phyloP scores from a whole-genome alignment of 2,113 vertebrate genomes.

The Calypte anna region DNA sequence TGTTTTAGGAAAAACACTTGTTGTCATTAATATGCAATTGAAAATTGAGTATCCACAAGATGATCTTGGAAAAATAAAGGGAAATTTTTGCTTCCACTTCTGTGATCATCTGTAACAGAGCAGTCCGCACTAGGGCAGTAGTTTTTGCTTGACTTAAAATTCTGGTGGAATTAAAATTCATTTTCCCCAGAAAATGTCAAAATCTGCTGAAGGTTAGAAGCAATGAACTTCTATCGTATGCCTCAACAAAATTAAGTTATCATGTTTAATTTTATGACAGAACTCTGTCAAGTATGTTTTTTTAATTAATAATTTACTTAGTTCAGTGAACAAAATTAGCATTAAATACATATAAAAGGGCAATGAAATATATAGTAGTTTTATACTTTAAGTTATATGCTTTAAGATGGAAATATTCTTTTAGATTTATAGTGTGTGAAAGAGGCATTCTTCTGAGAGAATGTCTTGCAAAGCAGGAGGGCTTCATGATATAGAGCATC shows the following conservation, averaged over 20 bases:
- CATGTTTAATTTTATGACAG: neutral
- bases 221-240: neutral
- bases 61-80: neutral
- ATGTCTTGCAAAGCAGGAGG: neutral
- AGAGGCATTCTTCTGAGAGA: neutral
- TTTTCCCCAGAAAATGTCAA: neutral
- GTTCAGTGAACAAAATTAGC: neutral
- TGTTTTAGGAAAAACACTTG: neutral
- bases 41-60: neutral
- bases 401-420: neutral
- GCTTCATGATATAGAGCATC: neutral
- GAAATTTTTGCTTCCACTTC: neutral
- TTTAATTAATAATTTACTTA: neutral
- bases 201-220: neutral
- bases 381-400: neutral
- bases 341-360: neutral
- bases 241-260: neutral
- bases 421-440: neutral
- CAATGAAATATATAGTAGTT: neutral
- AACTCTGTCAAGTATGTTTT: neutral
- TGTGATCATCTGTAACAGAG: neutral
- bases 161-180: neutral
- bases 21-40: neutral
- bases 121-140: neutral
- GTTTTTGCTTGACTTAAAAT: neutral